Percentiles rank a stretch among this genome's conserved stretches.
These are phyloP conservation scores for Strigamia transsilvanica DNA, from an alignment of 2,888 invertebrate genomes.

Conservation along the genomic window DNA sequence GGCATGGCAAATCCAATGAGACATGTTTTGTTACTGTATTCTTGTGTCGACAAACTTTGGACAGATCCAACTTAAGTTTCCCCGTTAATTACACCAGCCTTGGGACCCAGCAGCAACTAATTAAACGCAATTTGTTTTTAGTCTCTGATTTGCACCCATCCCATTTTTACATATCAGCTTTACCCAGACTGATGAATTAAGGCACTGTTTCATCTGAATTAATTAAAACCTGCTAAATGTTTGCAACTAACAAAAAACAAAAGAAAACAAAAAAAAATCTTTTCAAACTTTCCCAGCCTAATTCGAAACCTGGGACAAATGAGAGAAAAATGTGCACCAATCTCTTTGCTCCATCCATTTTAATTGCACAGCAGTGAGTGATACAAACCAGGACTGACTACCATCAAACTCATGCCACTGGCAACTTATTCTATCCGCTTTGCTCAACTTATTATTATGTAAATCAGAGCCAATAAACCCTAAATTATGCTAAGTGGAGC, in stretches of 20 bases:
- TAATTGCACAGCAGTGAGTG: constrained; percentile 1
- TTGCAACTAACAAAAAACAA: neutral
- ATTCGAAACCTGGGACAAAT: neutral
- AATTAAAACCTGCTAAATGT: constrained; percentile 6
- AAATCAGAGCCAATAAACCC: constrained; percentile 42
- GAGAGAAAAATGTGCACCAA: neutral
- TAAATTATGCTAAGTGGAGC: constrained; percentile 40
- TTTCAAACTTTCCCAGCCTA: neutral
- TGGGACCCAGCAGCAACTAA: constrained; percentile 6
- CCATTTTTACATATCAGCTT: neutral
- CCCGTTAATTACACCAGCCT: neutral
- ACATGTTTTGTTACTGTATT: too few relatives aligned
- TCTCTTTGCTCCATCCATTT: neutral
- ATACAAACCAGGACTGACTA: constrained; percentile 1
- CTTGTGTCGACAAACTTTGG: too few relatives aligned
- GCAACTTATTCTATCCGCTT: constrained; percentile 18
- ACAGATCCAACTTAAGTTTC: neutral
- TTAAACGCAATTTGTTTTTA: constrained; percentile 33
- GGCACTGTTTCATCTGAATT: constrained; percentile 17
- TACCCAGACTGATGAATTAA: constrained; percentile 5
- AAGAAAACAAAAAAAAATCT: neutral
- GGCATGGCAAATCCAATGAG: too few relatives aligned
- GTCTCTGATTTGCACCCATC: constrained; percentile 16
- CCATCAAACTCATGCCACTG: constrained; percentile 19
- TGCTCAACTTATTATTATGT: constrained; percentile 26